phyloP scores from a whole-genome alignment of 2,113 vertebrate species.

The Fukomys damarensis region DNA sequence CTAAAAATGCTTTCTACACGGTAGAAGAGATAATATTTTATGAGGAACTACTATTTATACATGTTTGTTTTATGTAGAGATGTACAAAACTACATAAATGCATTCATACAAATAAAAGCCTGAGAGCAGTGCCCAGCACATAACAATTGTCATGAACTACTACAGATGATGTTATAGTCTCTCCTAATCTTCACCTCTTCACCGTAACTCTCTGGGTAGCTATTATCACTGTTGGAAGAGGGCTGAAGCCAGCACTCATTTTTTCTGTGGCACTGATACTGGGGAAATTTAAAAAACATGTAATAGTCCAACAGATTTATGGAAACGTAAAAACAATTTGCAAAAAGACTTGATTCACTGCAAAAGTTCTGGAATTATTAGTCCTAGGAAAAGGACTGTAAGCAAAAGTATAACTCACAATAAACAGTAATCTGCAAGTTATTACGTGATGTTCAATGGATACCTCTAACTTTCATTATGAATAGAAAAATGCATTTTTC shows the following conservation, averaged over 20 bases:
- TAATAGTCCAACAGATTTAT: conserved; percentile 34
- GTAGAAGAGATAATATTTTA: background rate
- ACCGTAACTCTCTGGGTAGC: background rate
- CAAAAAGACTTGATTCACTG: conserved; percentile 39
- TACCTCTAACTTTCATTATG: background rate
- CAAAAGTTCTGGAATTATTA: conserved; percentile 6
- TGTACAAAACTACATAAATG: background rate
- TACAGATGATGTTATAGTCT: background rate
- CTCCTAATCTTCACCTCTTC: background rate
- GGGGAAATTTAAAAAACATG: conserved; percentile 17
- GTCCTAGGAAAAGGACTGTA: background rate
- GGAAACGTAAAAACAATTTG: conserved; percentile 15
- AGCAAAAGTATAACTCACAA: conserved; percentile 46
- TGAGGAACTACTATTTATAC: background rate
- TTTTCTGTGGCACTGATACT: background rate
- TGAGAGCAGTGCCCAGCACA: background rate
- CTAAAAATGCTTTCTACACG: conserved; percentile 7
- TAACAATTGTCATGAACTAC: background rate
- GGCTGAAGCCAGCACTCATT: background rate
- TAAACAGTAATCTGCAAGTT: background rate
- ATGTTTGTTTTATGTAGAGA: background rate
- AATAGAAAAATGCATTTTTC: conserved; percentile 48
- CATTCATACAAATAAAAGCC: background rate
- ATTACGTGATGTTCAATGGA: background rate
- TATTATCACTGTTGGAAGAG: background rate